A percentile compares a stretch with the other conserved stretches of the same genome.
Evolutionary conservation across 1,140 invertebrate species (phyloP).

Genomic region (Ruditapes philippinarum): DNA sequence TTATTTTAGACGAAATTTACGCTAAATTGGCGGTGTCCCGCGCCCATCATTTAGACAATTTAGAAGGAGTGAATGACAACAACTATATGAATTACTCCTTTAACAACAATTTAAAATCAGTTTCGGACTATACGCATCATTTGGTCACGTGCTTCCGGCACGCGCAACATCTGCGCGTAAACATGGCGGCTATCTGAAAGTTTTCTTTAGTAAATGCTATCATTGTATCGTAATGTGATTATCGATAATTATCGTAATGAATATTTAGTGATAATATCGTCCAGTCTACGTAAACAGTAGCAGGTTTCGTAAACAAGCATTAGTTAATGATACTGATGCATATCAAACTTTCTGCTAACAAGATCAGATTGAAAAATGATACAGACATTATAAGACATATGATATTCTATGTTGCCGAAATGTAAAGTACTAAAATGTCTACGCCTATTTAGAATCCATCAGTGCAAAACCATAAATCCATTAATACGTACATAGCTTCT

Average conservation of each 20-base stretch:
- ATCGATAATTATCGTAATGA: constrained; percentile 55
- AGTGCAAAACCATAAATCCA: too few species aligned
- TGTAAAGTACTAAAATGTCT: too few species aligned
- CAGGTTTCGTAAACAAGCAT: constrained; percentile 29
- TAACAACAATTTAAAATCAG: constrained; percentile 5
- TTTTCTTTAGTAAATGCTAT: constrained; percentile 35
- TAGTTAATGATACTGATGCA: neutral
- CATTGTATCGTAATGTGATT: constrained; percentile 33
- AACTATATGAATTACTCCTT: constrained; percentile 29
- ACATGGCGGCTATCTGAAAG: constrained; percentile 42
- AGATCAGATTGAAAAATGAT: neutral
- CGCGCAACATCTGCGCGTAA: constrained; percentile 63
- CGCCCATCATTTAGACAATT: neutral
- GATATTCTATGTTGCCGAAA: too few species aligned
- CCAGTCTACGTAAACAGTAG: constrained; percentile 33
- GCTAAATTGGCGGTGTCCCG: neutral
- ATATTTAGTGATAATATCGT: constrained; percentile 52
- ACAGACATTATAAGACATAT: neutral
- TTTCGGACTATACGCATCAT: neutral
- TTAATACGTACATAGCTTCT: too few species aligned
- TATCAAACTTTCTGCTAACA: neutral
- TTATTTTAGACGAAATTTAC: constrained; percentile 31
- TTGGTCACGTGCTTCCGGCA: constrained; percentile 54
- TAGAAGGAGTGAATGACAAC: constrained; percentile 7
- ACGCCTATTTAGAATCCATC: too few species aligned